These are phyloP conservation scores for Rachycentron canadum DNA, from an alignment of 2,797 vertebrate species.

Conservation along the genomic window DNA sequence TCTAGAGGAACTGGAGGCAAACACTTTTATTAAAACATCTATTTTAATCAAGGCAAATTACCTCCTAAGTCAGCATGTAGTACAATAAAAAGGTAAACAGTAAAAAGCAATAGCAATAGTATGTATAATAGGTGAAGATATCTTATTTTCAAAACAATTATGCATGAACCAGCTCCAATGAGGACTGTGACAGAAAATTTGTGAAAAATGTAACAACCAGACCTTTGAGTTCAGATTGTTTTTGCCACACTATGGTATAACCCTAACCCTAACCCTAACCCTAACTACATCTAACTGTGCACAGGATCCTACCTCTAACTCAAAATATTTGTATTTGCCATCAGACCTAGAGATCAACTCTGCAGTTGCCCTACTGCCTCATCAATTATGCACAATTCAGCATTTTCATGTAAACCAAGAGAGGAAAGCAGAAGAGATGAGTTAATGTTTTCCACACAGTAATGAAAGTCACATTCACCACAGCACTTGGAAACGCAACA, in stretches of 20 bases:
- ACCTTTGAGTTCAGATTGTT: background rate
- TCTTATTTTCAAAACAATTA: background rate
- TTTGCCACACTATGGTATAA: background rate
- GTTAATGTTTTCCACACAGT: slow-evolving; percentile 81
- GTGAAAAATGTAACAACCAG: background rate
- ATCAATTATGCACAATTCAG: slow-evolving; percentile 59
- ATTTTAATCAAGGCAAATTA: background rate
- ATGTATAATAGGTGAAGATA: background rate
- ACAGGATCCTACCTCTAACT: background rate
- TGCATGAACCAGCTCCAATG: background rate
- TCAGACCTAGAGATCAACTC: background rate
- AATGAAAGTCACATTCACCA: slow-evolving; percentile 82
- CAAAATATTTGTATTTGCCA: background rate
- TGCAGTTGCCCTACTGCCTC: slow-evolving; percentile 30
- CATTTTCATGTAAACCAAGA: slow-evolving; percentile 66
- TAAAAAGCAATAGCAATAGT: background rate
- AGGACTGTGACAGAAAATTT: too few species aligned
- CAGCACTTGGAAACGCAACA: slow-evolving; percentile 73
- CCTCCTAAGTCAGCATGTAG: background rate
- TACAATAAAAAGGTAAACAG: background rate
- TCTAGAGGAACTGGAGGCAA: too few species aligned
- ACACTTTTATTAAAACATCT: background rate
- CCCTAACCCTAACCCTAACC: too few species aligned
- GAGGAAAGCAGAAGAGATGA: slow-evolving; percentile 65
- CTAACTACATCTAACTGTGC: too few species aligned